Evolutionary conservation across 1,140 invertebrate genomes (phyloP).

Genomic region (Cydia amplana): DNA sequence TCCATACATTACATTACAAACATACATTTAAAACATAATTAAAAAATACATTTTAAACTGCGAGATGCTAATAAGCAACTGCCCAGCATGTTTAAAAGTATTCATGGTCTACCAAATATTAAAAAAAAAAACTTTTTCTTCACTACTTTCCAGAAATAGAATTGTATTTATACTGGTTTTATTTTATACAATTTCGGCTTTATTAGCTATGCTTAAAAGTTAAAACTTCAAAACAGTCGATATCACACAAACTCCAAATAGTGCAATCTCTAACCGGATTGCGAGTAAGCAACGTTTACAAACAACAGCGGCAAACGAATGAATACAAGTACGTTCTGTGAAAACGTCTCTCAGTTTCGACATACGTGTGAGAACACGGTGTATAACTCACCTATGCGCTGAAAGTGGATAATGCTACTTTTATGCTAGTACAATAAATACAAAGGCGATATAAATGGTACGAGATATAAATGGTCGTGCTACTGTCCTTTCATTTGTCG

Average conservation of each 20-base stretch:
- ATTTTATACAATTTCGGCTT: not conserved
- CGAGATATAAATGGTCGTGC: not conserved
- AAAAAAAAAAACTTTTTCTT: no score
- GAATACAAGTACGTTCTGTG: constrained; percentile 53
- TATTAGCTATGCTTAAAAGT: not conserved
- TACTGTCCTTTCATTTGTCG: constrained; percentile 18
- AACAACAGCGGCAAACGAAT: constrained; percentile 60
- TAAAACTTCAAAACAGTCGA: not conserved
- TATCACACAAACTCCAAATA: not conserved
- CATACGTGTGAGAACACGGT: constrained; percentile 43
- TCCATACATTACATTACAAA: no score
- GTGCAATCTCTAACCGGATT: constrained; percentile 44
- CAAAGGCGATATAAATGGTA: not conserved
- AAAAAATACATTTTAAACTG: no score
- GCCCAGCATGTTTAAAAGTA: no score
- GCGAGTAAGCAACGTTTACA: constrained; percentile 58
- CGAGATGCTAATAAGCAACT: no score
- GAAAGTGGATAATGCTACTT: constrained; percentile 22
- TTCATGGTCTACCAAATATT: no score
- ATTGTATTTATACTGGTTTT: no score
- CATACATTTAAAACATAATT: no score
- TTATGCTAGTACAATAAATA: constrained; percentile 28
- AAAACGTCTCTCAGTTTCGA: constrained; percentile 54
- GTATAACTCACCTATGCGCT: constrained; percentile 7
- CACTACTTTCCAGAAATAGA: no score